These are phyloP conservation scores for Spodoptera exigua DNA, from an alignment of 2,888 invertebrate species.

Conservation along the genomic window DNA sequence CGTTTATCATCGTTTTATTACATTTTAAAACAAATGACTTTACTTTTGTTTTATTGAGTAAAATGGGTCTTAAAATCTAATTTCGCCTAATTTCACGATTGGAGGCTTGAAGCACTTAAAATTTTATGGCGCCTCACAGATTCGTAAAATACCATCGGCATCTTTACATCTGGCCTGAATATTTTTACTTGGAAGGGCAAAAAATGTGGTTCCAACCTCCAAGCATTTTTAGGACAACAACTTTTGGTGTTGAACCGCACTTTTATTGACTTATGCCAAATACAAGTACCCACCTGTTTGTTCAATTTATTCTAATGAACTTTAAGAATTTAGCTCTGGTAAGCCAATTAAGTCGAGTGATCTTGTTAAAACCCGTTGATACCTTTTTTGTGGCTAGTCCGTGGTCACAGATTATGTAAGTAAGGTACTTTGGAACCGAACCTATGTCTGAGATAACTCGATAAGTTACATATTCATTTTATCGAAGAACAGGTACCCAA, in stretches of 20 bases:
- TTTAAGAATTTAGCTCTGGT: conserved; percentile 28
- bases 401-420: conserved; percentile 25
- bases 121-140: conserved; percentile 56
- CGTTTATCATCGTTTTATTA: conserved; percentile 24
- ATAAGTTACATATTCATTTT: conserved; percentile 41
- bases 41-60: conserved; percentile 29
- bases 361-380: conserved; percentile 12
- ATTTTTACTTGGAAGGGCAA: conserved; percentile 48
- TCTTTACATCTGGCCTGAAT: conserved; percentile 59
- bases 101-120: conserved; percentile 51
- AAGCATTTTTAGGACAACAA: conserved; percentile 41
- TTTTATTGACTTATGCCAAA: conserved; percentile 48
- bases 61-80: conserved; percentile 51
- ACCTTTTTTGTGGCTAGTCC: conserved; percentile 20
- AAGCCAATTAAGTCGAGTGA: conserved; percentile 28
- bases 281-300: conserved; percentile 30
- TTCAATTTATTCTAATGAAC: conserved; percentile 49
- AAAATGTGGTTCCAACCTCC: conserved; percentile 45
- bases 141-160: conserved; percentile 48
- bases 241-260: conserved; percentile 40
- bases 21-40: conserved; percentile 28
- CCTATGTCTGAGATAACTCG: conserved; percentile 35
- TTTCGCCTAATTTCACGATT: conserved; percentile 37
- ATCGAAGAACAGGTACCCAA: conserved; percentile 42
- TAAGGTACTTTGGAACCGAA: conserved; percentile 7